Base-by-base conservation (phyloP, 2,113 vertebrate genomes). In the Tetrax tetrax region DNA sequence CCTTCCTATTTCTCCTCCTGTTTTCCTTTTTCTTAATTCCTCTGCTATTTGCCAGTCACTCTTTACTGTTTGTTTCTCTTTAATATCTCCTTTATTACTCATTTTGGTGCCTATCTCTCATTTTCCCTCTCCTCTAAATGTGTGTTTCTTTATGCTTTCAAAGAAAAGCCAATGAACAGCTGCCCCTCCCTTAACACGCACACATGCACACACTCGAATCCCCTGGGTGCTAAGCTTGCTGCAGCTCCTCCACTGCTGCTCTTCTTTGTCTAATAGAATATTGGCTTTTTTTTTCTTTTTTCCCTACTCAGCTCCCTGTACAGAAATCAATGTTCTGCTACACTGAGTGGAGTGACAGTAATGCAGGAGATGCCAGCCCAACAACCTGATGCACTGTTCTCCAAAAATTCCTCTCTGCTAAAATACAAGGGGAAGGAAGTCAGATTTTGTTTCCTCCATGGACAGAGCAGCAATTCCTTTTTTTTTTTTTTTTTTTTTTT, bases 321-420 rank as follows among this genome's bases (percentile, higher is more conserved):
- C 90, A 96, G 91, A 97, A 97, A 97, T 96, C 96, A 96, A 33
- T 97, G 95, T 96, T 98, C 95, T 97, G 93, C 94, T 97, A 94
- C 83, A 82, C 80, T 81, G 92, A 82, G 25, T 78, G 6, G n/a
- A 95, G 92, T 95, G 94, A 95, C 85, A 89, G 71, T 51, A 93
- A 92, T 27, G 64, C 33, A 80, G 81, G 59, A 94, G 47, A 60
- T 0, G 7, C 48, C 84, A 93, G 77, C n/a, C 51, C 56, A 87
- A 56, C 61, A 84, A 31, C 56, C 14, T 35, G 25, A 81, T 81
- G 54, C 24, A 77, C 56, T 89, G 29, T 54, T 95, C 92, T 93
- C 69, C 66, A 97, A 78, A 89, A 95, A 94, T 50, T 72, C 37
- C 5, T 81, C 14, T 75, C 64, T 79, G 38, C 33, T 87, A 28